Evolutionary conservation across 2,113 vertebrate species (phyloP), one percentile per base, ranked within the genome.

Genomic region (Trematocara marginatum): DNA sequence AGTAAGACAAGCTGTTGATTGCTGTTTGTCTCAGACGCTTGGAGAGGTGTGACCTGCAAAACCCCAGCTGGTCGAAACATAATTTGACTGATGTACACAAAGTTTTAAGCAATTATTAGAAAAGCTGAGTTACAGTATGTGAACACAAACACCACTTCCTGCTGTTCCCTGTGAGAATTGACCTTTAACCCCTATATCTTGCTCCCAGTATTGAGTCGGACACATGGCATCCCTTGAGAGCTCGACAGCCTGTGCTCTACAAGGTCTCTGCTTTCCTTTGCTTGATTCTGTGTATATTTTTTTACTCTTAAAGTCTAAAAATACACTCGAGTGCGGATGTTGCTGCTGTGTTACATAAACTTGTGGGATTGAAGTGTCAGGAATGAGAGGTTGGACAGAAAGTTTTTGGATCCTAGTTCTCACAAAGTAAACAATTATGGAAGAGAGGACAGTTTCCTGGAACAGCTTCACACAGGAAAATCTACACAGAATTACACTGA

Each of bases 111-210:
- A n/a, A 69, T 86, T 86, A 31, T 84, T 83, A 56, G 42, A 78
- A 83, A 76, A 85, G 56, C 83, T 84, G 80, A 79, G 78, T 83
- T 82, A 85, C 78, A 90, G 85, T 85, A 94, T 92, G 87, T 90
- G 88, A 93, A 93, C 86, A 87, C 82, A 91, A 93, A 90, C 82
- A 90, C 87, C 86, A 92, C 95, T 96, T 95, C 94, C 93, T 94
- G 82, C 81, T 87, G 81, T 95, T 94, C 92, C 94, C 95, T 94
- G 91, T 91, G 95, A 95, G 96, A 94, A 90, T 31, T 94, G 92
- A 92, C 87, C 93, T 93, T 80, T 92, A 86, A 89, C 93, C 93
- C 79, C 54, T 49, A 71, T 88, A 93, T 95, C 92, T 95, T 93
- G 92, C 91, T 92, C 90, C 86, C 89, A 88, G 89, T 90, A 91